Evolutionary conservation across 2,888 invertebrate species (phyloP), one percentile per base, ranked within the genome.

Genomic region (Diaphora mendica): DNA sequence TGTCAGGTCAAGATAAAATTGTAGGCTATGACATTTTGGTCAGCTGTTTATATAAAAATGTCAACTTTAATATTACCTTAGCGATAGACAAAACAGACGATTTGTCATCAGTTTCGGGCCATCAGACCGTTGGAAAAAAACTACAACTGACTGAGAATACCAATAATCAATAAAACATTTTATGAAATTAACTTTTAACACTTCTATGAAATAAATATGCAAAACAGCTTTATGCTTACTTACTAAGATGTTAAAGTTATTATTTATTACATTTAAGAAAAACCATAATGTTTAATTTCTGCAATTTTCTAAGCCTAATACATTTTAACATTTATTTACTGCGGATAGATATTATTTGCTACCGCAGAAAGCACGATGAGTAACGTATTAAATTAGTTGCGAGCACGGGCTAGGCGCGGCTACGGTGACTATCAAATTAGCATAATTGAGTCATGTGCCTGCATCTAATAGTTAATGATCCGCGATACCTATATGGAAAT

Each of bases 361-460:
- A 72, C 71, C 71, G 73, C 33, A 33, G 33, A 64, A 78, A 77
- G 64, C 70, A 30, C 64, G 66, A 75, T 71, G 68, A 78, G 68
- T 73, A 74, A 48, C 11, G 48, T 64, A 72, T 79, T 77, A 69
- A 72, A 82, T 84, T 77, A 72, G 84, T 42, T 79, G 51, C 66
- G 26, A 66, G 71, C 73, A 75, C 71, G 69, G 73, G 74, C 73
- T 74, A 70, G 77, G 75, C 80, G 70, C 78, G 83, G 72, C 79
- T 68, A 69, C 73, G 72, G 23, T 70, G 70, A 84, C 83, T 77
- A 84, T 85, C 77, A 76, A 77, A 86, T 85, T 86, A 80, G 80
- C 86, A 82, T 85, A 82, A 83, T 82, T 71, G 77, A 81, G 77
- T 62, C 72, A 77, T 77, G 70, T 73, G 76, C 80, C 77, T 77